Evolutionary conservation across 2,888 invertebrate genomes (phyloP).

Genomic region (Latheticus oryzae): DNA sequence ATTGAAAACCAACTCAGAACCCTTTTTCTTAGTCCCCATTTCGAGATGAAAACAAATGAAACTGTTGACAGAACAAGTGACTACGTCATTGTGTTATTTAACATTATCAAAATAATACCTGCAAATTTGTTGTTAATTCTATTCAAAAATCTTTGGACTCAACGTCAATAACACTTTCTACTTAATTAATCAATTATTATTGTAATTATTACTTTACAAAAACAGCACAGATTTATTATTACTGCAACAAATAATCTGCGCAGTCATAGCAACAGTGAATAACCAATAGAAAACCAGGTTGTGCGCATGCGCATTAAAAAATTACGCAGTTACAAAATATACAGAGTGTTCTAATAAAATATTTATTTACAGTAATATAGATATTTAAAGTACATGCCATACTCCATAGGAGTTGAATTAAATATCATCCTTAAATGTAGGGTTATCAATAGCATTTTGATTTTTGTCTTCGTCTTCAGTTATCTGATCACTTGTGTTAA

Average conservation of each 20-base stretch:
- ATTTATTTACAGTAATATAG: not conserved
- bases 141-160: too few relatives aligned
- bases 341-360: too few relatives aligned
- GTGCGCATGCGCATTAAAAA: constrained; percentile 7
- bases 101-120: too few relatives aligned
- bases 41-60: not conserved
- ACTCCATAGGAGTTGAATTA: constrained; percentile 30
- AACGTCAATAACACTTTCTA: too few relatives aligned
- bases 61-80: not conserved
- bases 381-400: constrained; percentile 3
- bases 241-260: too few relatives aligned
- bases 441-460: constrained; percentile 45
- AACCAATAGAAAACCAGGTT: constrained; percentile 13
- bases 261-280: constrained; percentile 15
- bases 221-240: too few relatives aligned
- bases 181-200: too few relatives aligned
- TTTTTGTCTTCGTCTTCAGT: constrained; percentile 15
- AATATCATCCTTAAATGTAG: constrained; percentile 23
- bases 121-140: too few relatives aligned
- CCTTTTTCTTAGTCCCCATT: constrained; percentile 51
- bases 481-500: constrained; percentile 58
- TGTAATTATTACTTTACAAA: too few relatives aligned
- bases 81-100: too few relatives aligned
- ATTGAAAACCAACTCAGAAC: constrained; percentile 64
- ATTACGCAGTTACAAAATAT: constrained; percentile 22